Evolutionary conservation across 1,140 invertebrate species (phyloP), one percentile per base, ranked within the genome.

Genomic region (Philopotamus ludificatus): DNA sequence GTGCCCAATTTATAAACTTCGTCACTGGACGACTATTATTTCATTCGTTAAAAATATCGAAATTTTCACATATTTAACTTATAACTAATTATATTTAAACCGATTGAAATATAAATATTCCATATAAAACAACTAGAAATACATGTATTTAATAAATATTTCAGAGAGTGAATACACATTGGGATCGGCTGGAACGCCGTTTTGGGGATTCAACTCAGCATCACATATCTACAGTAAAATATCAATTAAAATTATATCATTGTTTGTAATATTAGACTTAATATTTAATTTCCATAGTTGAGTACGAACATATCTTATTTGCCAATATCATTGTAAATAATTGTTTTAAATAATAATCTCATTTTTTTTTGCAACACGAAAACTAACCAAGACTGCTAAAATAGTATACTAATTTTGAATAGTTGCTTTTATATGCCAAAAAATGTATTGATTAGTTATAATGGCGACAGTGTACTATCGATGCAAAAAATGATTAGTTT

Each of bases 161-260:
- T n/a, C 63, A 70, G 67, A 70, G 25, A 63, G 53, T 18, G 67
- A 70, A 39, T 70, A 70, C 55, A 63, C 54, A 4, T 51, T 65
- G 42, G 63, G 59, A 45, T 51, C 67, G 1, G 49, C 64, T 2
- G 64, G 67, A 16, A 63, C 51, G 4, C 34, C 64, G n/a, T 70
- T 70, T 21, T 70, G 67, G 67, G 61, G 63, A 26, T 47, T 63
- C 8, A 53, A 60, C 22, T 62, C 59, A 18, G 64, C 67, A 55
- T 55, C 42, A 16, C 16, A 58, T 22, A 42, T 41, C 25, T 8
- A 58, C 45, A 44, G n/a, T n/a, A n/a, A n/a, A n/a, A n/a, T n/a
- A n/a, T n/a, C n/a, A n/a, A n/a, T n/a, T n/a, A 54, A 44, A 42
- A 41, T 25, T 42, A 23, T 63, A 53, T 10, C 28, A 10, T 54